These are phyloP conservation scores for Boulengeromyrus knoepffleri DNA, from an alignment of 2,113 vertebrate species.

Conservation along the genomic window DNA sequence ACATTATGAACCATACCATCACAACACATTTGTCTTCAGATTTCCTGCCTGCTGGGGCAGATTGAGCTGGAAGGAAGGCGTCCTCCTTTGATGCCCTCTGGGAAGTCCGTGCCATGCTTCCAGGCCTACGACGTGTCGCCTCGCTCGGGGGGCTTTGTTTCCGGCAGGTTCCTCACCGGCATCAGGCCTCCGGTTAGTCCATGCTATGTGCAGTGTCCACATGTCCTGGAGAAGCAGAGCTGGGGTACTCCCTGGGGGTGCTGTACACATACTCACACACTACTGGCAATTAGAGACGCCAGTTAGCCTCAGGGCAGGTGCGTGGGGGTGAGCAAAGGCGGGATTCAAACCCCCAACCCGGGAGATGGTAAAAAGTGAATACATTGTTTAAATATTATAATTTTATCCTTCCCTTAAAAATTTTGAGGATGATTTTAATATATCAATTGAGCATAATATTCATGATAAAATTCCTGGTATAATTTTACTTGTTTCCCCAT, in stretches of 20 bases:
- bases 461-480: neutral
- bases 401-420: neutral
- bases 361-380: neutral
- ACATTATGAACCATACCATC: neutral
- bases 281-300: neutral
- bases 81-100: constrained; percentile 92
- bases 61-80: constrained; percentile 93
- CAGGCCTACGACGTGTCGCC: constrained; percentile 84
- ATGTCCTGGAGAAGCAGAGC: neutral
- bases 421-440: neutral
- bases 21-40: constrained; percentile 55
- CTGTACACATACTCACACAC: neutral
- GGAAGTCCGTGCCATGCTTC: constrained; percentile 91
- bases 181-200: constrained; percentile 81
- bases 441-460: neutral
- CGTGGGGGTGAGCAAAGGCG: neutral
- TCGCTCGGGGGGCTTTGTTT: constrained; percentile 85
- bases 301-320: neutral
- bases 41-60: constrained; percentile 92
- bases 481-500: neutral
- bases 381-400: neutral
- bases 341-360: neutral
- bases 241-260: neutral
- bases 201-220: neutral
- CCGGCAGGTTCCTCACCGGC: constrained; percentile 90